A percentile compares a stretch with the other conserved stretches of the same genome.
phyloP scores from a whole-genome alignment of 2,797 vertebrate species.

The Acridotheres tristis region DNA sequence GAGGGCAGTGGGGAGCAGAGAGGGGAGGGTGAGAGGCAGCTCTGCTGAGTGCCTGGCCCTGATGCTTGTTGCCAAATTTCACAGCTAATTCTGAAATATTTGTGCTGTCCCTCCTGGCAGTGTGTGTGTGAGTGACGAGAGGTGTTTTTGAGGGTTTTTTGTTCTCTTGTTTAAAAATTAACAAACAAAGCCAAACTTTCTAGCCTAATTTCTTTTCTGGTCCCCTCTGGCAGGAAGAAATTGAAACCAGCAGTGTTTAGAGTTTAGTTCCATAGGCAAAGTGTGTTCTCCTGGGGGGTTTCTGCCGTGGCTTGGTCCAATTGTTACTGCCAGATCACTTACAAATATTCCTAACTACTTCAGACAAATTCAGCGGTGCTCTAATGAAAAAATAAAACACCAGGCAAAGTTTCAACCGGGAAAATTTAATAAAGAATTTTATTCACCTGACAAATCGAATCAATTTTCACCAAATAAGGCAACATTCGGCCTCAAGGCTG shows the following conservation, averaged over 20 bases:
- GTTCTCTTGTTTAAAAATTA: background rate
- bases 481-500: background rate
- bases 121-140: background rate
- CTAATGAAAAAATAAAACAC: conserved; percentile 49
- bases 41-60: background rate
- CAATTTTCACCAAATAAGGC: conserved; percentile 45
- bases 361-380: background rate
- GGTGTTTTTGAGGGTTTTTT: background rate
- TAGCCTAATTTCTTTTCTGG: background rate
- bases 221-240: background rate
- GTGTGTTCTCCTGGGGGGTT: background rate
- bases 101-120: background rate
- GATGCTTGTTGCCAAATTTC: background rate
- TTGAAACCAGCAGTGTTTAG: background rate
- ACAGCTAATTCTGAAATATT: background rate
- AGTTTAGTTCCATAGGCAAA: background rate
- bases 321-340: conserved; percentile 29
- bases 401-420: conserved; percentile 2
- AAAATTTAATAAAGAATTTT: conserved; percentile 57
- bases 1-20: background rate
- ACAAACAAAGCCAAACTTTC: background rate
- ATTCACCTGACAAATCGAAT: conserved; percentile 66
- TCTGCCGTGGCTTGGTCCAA: background rate
- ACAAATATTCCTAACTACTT: conserved; percentile 21
- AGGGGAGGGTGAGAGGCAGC: background rate